Conservation (phyloP, 2,888 invertebrate species). For the Melangyna quadrimaculata region DNA sequence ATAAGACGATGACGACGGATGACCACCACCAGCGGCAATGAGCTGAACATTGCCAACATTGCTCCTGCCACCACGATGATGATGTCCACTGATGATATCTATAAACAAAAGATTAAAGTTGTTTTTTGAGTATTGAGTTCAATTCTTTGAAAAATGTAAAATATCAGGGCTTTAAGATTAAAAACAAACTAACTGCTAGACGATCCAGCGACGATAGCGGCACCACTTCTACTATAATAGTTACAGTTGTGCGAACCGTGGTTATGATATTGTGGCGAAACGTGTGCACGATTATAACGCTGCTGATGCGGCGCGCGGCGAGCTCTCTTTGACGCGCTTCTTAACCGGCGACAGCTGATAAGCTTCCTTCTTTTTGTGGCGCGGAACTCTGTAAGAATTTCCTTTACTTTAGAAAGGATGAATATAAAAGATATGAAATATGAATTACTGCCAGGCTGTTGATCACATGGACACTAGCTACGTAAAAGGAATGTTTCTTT, state of each 20-base stretch:
- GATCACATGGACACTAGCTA: constrained; percentile 55
- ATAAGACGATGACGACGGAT: constrained; percentile 73
- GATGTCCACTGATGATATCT: constrained; percentile 66
- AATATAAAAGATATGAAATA: constrained; percentile 52
- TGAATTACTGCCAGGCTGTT: constrained; percentile 63
- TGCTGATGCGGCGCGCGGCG: constrained; percentile 89
- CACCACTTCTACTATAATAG: constrained; percentile 75
- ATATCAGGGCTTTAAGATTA: neutral
- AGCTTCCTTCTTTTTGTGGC: constrained; percentile 90
- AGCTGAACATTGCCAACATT: constrained; percentile 74
- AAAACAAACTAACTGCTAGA: constrained; percentile 77
- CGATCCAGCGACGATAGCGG: constrained; percentile 75
- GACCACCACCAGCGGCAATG: constrained; percentile 70
- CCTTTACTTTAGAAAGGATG: constrained; percentile 76
- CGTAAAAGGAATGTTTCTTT: constrained; percentile 7
- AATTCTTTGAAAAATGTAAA: neutral
- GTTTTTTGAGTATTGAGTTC: neutral
- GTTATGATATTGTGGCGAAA: constrained; percentile 80
- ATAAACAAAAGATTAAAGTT: neutral
- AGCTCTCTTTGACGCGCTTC: constrained; percentile 97
- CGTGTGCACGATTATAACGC: constrained; percentile 80
- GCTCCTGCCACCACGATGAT: constrained; percentile 72
- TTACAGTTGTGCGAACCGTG: constrained; percentile 78
- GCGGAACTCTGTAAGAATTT: constrained; percentile 81
- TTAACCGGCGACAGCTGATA: constrained; percentile 97